These are phyloP conservation scores for Bovichtus diacanthus DNA, from an alignment of 2,797 vertebrate species.

Conservation along the genomic window DNA sequence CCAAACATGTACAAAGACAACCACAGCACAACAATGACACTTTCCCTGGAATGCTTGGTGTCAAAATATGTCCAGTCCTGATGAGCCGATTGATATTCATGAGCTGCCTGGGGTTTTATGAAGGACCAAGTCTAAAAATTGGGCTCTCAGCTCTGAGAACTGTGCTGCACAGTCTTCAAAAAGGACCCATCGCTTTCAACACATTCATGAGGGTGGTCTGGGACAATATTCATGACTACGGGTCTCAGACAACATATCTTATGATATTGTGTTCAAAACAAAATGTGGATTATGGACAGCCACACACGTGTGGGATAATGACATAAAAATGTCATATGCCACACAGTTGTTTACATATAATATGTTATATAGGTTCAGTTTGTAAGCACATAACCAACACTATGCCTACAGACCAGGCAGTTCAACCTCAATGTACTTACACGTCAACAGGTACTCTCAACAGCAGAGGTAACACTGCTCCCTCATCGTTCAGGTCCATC, in stretches of 20 bases:
- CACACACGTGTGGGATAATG: not conserved
- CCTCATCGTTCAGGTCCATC: slow-evolving; percentile 80
- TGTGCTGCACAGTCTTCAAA: slow-evolving; percentile 30
- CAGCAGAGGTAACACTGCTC: slow-evolving; percentile 76
- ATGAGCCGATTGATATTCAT: slow-evolving; percentile 70
- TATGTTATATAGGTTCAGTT: not conserved
- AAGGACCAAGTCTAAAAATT: slow-evolving; percentile 25
- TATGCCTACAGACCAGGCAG: not conserved
- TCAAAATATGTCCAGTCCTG: slow-evolving; percentile 61
- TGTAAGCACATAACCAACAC: not conserved
- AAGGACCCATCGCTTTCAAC: not conserved
- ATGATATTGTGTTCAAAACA: not conserved
- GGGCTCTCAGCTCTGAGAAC: slow-evolving; percentile 39
- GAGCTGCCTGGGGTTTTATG: slow-evolving; percentile 53
- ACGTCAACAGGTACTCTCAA: slow-evolving; percentile 83
- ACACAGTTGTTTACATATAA: not conserved
- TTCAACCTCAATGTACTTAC: slow-evolving; percentile 67
- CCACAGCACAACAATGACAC: slow-evolving; percentile 39
- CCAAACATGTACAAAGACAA: slow-evolving; percentile 60
- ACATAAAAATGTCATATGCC: not conserved
- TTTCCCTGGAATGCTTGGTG: slow-evolving; percentile 49
- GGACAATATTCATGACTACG: not conserved
- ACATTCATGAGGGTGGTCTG: slow-evolving; percentile 19
- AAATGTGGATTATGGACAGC: slow-evolving; percentile 4
- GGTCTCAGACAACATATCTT: not conserved